Conservation (phyloP, 2,113 vertebrate species). For the Onychorhynchus coronatus region DNA sequence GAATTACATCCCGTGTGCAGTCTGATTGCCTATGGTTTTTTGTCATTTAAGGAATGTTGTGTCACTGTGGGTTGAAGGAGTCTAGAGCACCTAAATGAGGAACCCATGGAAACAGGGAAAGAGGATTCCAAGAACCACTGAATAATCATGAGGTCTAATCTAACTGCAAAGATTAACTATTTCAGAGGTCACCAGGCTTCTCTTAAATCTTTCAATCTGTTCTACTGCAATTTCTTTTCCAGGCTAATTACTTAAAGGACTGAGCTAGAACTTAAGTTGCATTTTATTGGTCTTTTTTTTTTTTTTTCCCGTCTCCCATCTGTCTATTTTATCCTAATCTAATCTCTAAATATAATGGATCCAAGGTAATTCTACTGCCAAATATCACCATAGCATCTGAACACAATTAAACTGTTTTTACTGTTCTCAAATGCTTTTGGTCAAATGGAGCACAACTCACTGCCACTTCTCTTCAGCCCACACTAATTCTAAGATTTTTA, state of each 20-base stretch:
- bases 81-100: neutral
- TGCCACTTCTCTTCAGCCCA: neutral
- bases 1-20: neutral
- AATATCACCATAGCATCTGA: neutral
- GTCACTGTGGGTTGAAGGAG: neutral
- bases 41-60: neutral
- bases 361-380: neutral
- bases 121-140: neutral
- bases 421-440: neutral
- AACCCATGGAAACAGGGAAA: neutral
- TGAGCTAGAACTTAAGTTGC: neutral
- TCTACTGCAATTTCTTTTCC: neutral
- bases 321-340: neutral
- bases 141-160: neutral
- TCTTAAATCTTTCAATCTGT: conserved; percentile 1
- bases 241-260: conserved; percentile 26
- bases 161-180: neutral
- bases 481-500: neutral
- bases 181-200: neutral
- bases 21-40: neutral
- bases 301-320: neutral
- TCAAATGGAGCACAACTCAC: neutral
- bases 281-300: neutral
- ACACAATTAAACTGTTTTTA: conserved; percentile 8
- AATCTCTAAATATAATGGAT: neutral